A percentile compares a stretch with the other conserved stretches of the same genome.
These are phyloP conservation scores for Florisuga fusca DNA, from an alignment of 2,797 vertebrate species.

Conservation along the genomic window DNA sequence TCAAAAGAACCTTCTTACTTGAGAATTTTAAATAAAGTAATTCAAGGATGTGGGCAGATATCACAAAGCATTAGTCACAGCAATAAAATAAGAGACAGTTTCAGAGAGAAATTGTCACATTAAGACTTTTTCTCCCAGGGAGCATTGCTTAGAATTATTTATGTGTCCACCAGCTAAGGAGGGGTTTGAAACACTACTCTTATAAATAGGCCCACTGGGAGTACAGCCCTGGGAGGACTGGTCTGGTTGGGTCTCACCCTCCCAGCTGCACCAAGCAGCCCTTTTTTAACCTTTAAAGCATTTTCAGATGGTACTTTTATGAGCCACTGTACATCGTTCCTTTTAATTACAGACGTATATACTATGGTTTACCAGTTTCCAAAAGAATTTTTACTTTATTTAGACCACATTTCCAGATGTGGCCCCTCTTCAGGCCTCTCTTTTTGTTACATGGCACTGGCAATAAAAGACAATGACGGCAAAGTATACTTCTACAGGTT, in stretches of 20 bases:
- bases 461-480: slow-evolving; percentile 40
- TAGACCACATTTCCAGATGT: slow-evolving; percentile 61
- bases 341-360: slow-evolving; percentile 45
- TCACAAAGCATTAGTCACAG: slow-evolving; percentile 6
- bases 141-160: slow-evolving; percentile 5
- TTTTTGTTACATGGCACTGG: slow-evolving; percentile 15
- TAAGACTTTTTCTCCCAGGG: background rate
- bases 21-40: slow-evolving; percentile 7
- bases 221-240: background rate
- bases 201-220: background rate
- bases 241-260: background rate
- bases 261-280: background rate
- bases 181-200: background rate
- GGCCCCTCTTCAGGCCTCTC: background rate
- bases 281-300: slow-evolving; percentile 30
- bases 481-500: background rate
- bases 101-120: background rate
- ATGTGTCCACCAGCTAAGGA: background rate
- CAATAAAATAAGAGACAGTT: background rate
- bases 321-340: background rate
- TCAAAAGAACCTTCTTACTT: background rate
- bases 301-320: slow-evolving; percentile 58
- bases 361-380: slow-evolving; percentile 33
- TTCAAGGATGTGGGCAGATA: background rate
- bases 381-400: slow-evolving; percentile 59